A percentile compares a stretch with the other conserved stretches of the same genome.
Evolutionary conservation across 2,888 invertebrate species (phyloP).

Genomic region (Brenthis hecate): DNA sequence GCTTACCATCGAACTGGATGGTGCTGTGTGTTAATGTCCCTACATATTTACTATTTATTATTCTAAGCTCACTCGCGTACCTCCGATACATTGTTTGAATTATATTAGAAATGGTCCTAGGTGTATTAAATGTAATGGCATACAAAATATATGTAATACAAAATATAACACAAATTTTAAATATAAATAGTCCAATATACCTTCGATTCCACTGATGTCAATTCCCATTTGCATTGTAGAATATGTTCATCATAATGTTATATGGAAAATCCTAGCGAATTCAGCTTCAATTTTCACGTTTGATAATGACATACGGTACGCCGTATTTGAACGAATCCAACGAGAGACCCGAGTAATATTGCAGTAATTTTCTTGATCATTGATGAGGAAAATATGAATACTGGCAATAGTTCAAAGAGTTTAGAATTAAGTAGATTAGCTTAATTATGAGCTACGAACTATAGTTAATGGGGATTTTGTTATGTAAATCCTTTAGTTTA

Average conservation of each 20-base stretch:
- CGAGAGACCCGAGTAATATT: slow-evolving; percentile 47
- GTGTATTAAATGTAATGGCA: no score
- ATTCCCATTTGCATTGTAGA: slow-evolving; percentile 13
- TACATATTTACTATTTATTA: no score
- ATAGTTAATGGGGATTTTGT: not conserved
- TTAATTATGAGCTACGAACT: slow-evolving; percentile 14
- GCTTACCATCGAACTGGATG: no score
- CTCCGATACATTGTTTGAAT: no score
- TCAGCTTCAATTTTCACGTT: slow-evolving; percentile 20
- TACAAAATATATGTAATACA: not conserved
- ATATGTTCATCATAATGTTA: slow-evolving; percentile 11
- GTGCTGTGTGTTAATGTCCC: no score
- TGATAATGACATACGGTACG: slow-evolving; percentile 25
- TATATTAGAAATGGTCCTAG: no score
- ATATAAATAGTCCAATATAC: slow-evolving; percentile 1
- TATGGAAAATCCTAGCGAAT: not conserved
- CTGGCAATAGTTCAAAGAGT: slow-evolving; percentile 62
- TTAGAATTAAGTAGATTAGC: slow-evolving; percentile 42
- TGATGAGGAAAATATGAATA: slow-evolving; percentile 54
- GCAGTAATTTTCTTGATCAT: slow-evolving; percentile 48
- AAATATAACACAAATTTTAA: not conserved
- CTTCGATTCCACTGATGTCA: not conserved
- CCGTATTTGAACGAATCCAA: slow-evolving; percentile 30
- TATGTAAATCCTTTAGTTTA: not conserved
- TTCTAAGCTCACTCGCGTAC: no score